Evolutionary conservation across 2,113 vertebrate species (phyloP), one percentile per base, ranked within the genome.

Genomic region (Clarias gariepinus): DNA sequence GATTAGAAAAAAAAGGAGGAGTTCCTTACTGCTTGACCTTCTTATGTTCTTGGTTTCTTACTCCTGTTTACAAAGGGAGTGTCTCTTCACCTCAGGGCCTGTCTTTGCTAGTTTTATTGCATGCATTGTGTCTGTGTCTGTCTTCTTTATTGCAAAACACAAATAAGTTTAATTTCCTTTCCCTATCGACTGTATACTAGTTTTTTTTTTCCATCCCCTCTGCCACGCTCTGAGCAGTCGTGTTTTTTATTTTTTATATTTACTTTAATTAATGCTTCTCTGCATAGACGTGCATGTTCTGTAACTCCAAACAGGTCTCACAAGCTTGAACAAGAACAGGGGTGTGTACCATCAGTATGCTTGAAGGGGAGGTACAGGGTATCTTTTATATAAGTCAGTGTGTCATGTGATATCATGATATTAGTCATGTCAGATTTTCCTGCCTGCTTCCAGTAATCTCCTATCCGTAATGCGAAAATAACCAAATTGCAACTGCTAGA

Each of bases 1-100:
- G 52, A 13, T 52, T 52, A 52, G 0, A 2, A 33, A 21, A 73
- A 21, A 41, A 33, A 21, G 33, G 18, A 30, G 41, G 69, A 21
- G 33, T 2, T 71, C 30, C 16, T 25, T 4, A 52, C 10, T 52
- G 19, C 21, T 74, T 66, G 47, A 47, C 47, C 30, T 41, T 47
- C 78, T 64, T 47, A 1, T 36, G 33, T 18, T 36, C 77, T 19
- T 3, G 63, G 19, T 88, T 5, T 90, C 33, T 61, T 33, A 73
- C 82, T 23, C 81, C n/a, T 93, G 92, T 93, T 93, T 91, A 91
- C 91, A 88, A 90, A 94, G 89, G 93, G 93, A 82, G 93, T 92
- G 94, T 89, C 91, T 91, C 89, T 91, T 88, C 86, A 58, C 28
- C 11, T 13, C 30, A 21, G 41, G 19, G 19, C 19, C 58, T 81